Base-by-base conservation (phyloP, 2,888 invertebrate species). In the Dicyrtoma fusca region DNA sequence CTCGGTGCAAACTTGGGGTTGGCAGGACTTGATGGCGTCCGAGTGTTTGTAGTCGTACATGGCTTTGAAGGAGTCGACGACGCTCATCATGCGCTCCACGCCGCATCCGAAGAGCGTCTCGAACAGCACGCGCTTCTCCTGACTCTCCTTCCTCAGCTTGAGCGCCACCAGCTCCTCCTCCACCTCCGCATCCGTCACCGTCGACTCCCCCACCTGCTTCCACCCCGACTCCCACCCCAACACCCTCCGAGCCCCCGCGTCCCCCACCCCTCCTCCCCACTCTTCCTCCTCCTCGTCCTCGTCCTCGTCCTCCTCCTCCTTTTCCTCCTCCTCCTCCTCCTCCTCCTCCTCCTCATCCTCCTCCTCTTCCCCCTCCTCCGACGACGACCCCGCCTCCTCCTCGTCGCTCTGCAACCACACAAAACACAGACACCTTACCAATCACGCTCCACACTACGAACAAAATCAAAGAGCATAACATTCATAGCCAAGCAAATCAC, bases 71-170 rank as follows among this genome's bases (percentile, higher is more conserved):
- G 63, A 62, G 47, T 75, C 77, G 8, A 74, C 75, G 0, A 71
- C 69, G 11, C 68, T 53, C 55, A 75, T 55, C 74, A 77, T 74
- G 57, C 73, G 62, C 47, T 77, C 77, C 19, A 77, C 64, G 6
- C 72, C 72, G 14, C 49, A 65, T 49, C 74, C 75, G 13, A 77
- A 57, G 26, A 77, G n/a, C 61, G 74, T 75, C 61, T 77, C 75
- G 63, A 77, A 74, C 2, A 73, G 57, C 14, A 74, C 62, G 11
- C 71, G 53, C 42, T 73, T 71, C 1, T 63, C 66, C 57, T 75
- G 72, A 14, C 44, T 72, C 49, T 66, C 59, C 70, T 71, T 62
- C 53, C 21, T 55, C 61, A 25, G 11, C 49, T 66, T 13, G 53
- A 69, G 26, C 65, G 63, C 65, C 47, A 49, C n/a, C 14, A 70